Percentiles rank a stretch among this genome's conserved stretches.
Conservation (phyloP, 2,797 vertebrate genomes). For the Chiloscyllium punctatum region DNA sequence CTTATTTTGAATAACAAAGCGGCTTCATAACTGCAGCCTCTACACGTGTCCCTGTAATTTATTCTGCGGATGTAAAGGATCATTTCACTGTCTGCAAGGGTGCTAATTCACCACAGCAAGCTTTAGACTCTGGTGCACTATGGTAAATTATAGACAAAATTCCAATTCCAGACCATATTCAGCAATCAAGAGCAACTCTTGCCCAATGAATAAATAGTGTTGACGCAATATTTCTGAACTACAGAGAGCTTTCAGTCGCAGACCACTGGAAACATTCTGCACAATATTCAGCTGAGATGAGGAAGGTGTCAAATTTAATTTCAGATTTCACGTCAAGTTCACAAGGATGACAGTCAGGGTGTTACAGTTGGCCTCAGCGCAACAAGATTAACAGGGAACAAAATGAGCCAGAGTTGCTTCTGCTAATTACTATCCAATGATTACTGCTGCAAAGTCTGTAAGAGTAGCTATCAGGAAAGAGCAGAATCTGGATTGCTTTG, state of each 20-base stretch:
- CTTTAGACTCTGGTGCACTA: neutral
- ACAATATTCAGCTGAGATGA: neutral
- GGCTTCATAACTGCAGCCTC: constrained; percentile 17
- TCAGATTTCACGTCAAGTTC: neutral
- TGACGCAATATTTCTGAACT: neutral
- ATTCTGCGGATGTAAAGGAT: constrained; percentile 13
- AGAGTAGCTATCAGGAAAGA: neutral
- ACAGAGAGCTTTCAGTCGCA: neutral
- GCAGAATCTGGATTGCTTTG: neutral
- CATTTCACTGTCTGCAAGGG: neutral
- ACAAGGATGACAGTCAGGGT: neutral
- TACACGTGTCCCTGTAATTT: neutral
- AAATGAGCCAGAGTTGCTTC: neutral
- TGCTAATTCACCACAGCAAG: neutral
- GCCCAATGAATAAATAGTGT: neutral
- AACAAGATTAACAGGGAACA: neutral
- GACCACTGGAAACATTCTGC: neutral
- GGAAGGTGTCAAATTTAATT: neutral
- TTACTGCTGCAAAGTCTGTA: neutral
- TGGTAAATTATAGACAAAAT: neutral
- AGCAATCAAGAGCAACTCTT: neutral
- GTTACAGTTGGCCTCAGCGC: neutral
- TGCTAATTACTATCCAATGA: neutral
- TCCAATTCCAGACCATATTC: constrained; percentile 10
- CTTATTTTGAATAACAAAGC: constrained; percentile 10